phyloP scores from a whole-genome alignment of 2,797 vertebrate species.

The Silurus aristotelis region DNA sequence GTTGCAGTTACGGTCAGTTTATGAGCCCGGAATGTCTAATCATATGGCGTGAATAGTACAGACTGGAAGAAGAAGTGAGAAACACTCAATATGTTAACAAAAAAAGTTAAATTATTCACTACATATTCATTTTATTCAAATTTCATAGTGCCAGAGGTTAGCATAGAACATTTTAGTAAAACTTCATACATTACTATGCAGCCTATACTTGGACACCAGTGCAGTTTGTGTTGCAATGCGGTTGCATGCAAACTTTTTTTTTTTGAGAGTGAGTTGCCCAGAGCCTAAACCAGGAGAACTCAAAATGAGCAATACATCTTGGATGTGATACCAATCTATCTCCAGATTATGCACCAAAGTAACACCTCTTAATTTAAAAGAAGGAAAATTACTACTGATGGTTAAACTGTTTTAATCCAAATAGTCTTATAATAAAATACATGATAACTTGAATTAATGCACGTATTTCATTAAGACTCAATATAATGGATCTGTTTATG shows the following conservation, averaged over 20 bases:
- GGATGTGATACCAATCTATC: neutral
- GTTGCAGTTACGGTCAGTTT: too few relatives aligned
- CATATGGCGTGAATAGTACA: too few relatives aligned
- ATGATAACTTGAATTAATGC: neutral
- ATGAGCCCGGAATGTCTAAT: too few relatives aligned
- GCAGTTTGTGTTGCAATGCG: neutral
- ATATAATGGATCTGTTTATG: neutral
- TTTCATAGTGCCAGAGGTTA: too few relatives aligned
- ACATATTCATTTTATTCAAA: too few relatives aligned
- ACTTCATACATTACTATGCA: too few relatives aligned
- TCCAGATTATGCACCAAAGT: neutral
- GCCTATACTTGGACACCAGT: too few relatives aligned
- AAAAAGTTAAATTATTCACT: too few relatives aligned
- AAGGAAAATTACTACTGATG: neutral
- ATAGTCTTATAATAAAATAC: conserved; percentile 1
- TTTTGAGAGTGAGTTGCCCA: neutral
- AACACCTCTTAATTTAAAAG: neutral
- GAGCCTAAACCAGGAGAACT: neutral
- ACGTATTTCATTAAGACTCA: neutral
- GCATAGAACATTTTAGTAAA: too few relatives aligned
- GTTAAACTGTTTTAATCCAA: neutral
- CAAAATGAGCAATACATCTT: neutral
- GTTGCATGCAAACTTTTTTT: neutral
- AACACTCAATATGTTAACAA: too few relatives aligned
- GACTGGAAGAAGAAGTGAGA: too few relatives aligned